Evolutionary conservation across 2,888 invertebrate species (phyloP), one percentile per base, ranked within the genome.

Genomic region (Drosophila subsilvestris): DNA sequence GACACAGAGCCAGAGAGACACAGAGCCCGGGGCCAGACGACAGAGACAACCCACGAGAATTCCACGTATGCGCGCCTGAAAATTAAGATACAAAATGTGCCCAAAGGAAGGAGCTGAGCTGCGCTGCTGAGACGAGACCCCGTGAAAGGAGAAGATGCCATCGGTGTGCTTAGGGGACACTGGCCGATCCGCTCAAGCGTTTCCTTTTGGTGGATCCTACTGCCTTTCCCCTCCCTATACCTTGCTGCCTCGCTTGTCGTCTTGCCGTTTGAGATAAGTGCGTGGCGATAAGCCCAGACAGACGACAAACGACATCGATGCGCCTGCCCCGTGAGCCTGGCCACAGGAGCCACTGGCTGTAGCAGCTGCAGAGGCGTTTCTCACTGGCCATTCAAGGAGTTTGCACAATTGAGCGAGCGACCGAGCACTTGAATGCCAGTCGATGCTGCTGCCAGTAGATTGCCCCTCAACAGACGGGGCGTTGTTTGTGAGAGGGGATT

Each of bases 31-130:
- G 14, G 74, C 62, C 57, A 51, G 54, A 62, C 63, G 32, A 50
- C 54, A 45, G 9, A 27, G 37, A 55, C 58, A 42, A 50, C 69
- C 69, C 59, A 74, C 69, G 66, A 69, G 76, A 86, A 83, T 86
- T 83, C 83, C 83, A 74, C 83, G 83, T 84, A 83, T 83, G 86
- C 82, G 86, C 86, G 83, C 87, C 86, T 86, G 70, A 73, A 87
- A 86, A 86, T 86, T 87, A 88, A 86, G 88, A 86, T 83, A 87
- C 86, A 83, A 83, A 76, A 76, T n/a, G 76, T 85, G 86, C 81
- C 67, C 80, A 85, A 37, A 37, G 37, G 37, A 37, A 87, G 85
- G 84, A 85, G 81, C 73, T 27, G 27, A n/a, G n/a, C 7, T 22
- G 22, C 2, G 20, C 22, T 22, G 22, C 22, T 22, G 22, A 22